Conservation (phyloP, 53 echinoderm and acorn worm genomes). For the Antedon mediterranea region DNA sequence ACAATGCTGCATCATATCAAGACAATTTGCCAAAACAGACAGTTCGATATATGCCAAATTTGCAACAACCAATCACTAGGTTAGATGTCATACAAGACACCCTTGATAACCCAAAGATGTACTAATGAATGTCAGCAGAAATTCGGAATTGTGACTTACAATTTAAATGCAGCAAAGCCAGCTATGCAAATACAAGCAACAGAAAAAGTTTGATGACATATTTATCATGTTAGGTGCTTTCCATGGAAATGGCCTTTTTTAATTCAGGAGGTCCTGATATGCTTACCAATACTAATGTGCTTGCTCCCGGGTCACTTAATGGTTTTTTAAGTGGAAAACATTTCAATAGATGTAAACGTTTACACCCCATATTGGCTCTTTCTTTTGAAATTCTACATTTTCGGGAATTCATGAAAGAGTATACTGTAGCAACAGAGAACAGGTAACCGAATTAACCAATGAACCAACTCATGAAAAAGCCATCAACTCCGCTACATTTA, state of each 20-base stretch:
- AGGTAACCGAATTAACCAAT: background rate
- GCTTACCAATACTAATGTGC: conserved; percentile 13
- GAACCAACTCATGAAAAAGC: background rate
- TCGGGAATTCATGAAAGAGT: conserved; percentile 2
- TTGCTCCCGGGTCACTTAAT: conserved; percentile 15
- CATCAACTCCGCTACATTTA: background rate
- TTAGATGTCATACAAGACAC: conserved; percentile 15
- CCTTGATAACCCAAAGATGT: background rate
- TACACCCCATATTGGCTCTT: conserved; percentile 20
- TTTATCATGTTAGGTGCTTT: conserved; percentile 12
- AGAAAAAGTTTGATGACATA: conserved; percentile 3
- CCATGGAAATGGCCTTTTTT: conserved; percentile 6
- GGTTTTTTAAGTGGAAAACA: conserved; percentile 4
- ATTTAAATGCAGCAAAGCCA: conserved; percentile 11
- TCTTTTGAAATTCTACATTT: conserved; percentile 13
- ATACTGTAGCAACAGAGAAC: background rate
- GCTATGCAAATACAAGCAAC: conserved; percentile 12
- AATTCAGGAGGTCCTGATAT: conserved; percentile 19
- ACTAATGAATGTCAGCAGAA: conserved; percentile 11
- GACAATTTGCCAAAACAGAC: conserved; percentile 5
- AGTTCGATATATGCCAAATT: conserved; percentile 11
- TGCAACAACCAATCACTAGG: conserved; percentile 4
- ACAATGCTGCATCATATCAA: conserved; percentile 4
- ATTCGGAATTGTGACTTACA: conserved; percentile 9
- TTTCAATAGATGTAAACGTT: conserved; percentile 19